Evolutionary conservation across 2,888 invertebrate species (phyloP).

Genomic region (Epirrhoe alternata): DNA sequence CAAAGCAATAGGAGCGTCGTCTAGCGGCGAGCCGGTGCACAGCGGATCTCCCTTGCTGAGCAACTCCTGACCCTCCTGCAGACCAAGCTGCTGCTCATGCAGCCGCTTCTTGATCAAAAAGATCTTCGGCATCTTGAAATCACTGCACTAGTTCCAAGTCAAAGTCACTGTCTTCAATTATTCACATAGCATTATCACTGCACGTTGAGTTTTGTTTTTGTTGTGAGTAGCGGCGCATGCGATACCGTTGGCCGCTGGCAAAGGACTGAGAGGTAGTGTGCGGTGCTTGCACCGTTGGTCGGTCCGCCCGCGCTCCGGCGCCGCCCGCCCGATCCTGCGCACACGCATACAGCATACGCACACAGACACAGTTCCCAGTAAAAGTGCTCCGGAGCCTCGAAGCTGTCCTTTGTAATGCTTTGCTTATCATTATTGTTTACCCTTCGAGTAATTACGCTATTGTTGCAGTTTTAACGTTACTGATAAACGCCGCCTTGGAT

Average conservation of each 20-base stretch:
- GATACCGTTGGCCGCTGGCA: constrained; percentile 83
- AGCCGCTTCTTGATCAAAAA: constrained; percentile 95
- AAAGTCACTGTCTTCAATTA: constrained; percentile 74
- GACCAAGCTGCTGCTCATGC: constrained; percentile 94
- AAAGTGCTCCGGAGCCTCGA: constrained; percentile 73
- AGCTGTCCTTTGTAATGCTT: constrained; percentile 49
- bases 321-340: constrained; percentile 68
- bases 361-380: constrained; percentile 74
- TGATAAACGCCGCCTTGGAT: constrained; percentile 31
- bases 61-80: constrained; percentile 93
- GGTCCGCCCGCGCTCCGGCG: constrained; percentile 79
- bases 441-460: constrained; percentile 47
- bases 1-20: constrained; percentile 86
- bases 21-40: constrained; percentile 84
- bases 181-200: constrained; percentile 81
- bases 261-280: constrained; percentile 81
- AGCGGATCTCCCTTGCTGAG: constrained; percentile 87
- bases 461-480: constrained; percentile 37
- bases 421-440: constrained; percentile 47
- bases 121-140: constrained; percentile 93
- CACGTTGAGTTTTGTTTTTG: constrained; percentile 79
- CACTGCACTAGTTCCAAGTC: constrained; percentile 80
- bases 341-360: constrained; percentile 60
- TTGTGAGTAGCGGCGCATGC: constrained; percentile 81
- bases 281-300: constrained; percentile 82